Conservation (phyloP, 1,140 invertebrate genomes). For the Oryctes rhinoceros region DNA sequence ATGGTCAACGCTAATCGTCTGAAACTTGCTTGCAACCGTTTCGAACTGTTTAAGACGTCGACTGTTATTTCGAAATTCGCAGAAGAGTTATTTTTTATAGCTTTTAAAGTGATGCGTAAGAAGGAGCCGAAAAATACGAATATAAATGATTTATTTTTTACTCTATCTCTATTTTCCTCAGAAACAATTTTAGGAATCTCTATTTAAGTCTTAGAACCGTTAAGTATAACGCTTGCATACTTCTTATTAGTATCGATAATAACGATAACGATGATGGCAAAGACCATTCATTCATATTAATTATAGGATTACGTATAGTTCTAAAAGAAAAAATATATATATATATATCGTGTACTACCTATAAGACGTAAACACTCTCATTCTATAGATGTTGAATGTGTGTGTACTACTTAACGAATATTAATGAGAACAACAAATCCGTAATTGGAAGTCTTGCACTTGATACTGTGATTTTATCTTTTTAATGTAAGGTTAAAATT, state of each 20-base stretch:
- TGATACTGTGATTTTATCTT: conserved; percentile 21
- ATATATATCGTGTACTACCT: no score
- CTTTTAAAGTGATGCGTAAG: background rate
- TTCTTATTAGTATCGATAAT: background rate
- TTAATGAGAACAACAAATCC: background rate
- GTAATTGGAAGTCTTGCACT: conserved; percentile 5
- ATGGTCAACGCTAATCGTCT: no score
- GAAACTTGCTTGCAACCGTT: background rate
- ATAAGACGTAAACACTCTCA: no score
- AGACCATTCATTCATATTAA: no score
- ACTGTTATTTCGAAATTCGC: background rate
- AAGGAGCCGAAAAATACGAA: background rate
- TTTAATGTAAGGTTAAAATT: background rate
- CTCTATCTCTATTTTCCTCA: background rate
- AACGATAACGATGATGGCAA: background rate
- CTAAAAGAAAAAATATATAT: no score
- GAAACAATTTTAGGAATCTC: background rate
- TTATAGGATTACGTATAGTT: no score
- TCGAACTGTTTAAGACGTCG: background rate
- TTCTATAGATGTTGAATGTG: no score
- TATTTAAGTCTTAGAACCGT: background rate
- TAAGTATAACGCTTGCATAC: background rate
- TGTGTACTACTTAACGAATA: no score
- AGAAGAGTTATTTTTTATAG: background rate
- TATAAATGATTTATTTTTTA: conserved; percentile 6